Base-by-base conservation (phyloP, 2,888 invertebrate genomes). In the Xylophagus ater region DNA sequence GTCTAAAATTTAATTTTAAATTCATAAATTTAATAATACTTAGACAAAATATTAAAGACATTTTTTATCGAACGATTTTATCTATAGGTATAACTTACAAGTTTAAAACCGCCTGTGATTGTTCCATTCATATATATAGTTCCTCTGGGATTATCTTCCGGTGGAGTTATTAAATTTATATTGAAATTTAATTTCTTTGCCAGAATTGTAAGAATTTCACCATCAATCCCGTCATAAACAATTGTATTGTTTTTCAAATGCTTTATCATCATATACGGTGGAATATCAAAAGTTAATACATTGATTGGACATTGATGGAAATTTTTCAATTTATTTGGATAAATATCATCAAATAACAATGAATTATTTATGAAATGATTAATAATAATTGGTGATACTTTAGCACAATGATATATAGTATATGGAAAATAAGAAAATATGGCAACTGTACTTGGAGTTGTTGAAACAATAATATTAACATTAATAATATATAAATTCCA, bases 111-210 rank as follows among this genome's bases (percentile, higher is more conserved):
- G 6, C 47, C 45, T 15, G 45, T 47, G 24, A 24, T 10, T 7
- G 40, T 29, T 10, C 43, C 42, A 39, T 47, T 45, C 4, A 4
- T 7, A 30, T 12, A 37, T 8, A 47, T 18, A 8, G 17, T 25
- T 9, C 47, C 47, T 23, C 44, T 35, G 6, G n/a, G 2, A 15
- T 13, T 14, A 9, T 28, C 23, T 4, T 2, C 13, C 10, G 13
- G 10, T 3, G 32, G 26, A 4, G 23, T 12, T 4, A 12, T 15
- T 8, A 43, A 12, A 4, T 20, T 8, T 1, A 28, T 7, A 6
- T 37, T 42, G 19, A 48, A 48, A 31, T 48, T 46, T 17, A 46
- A 17, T 21, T 17, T 18, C 25, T 38, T 23, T 1, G 47, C 31
- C 10, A 48, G 14, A 2, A 43, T 30, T 18, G 33, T 24, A 15